phyloP scores from a whole-genome alignment of 2,113 vertebrate genomes.

The Callithrix jacchus region DNA sequence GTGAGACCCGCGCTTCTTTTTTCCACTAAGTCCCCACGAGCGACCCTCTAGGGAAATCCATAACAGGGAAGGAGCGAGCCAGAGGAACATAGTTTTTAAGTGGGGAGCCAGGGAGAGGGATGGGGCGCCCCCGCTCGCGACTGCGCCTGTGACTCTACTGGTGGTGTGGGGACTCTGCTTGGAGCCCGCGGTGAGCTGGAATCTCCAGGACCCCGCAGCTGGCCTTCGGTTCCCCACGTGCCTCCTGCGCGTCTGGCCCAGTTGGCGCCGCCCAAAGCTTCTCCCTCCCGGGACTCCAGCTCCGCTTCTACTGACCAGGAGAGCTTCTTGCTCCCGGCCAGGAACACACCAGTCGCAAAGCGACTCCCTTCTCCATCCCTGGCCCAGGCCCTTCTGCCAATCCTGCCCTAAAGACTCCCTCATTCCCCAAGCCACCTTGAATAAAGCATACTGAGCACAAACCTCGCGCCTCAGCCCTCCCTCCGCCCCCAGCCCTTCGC shows the following conservation, averaged over 20 bases:
- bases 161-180: fast-evolving
- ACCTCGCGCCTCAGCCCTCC: not conserved
- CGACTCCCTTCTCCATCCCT: too few relatives aligned
- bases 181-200: fast-evolving
- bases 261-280: not conserved
- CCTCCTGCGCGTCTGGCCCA: not conserved
- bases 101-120: fast-evolving
- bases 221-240: too few relatives aligned
- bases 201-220: fast-evolving
- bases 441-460: not conserved
- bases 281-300: not conserved
- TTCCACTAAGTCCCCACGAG: not conserved
- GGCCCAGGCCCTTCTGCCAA: not conserved
- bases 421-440: not conserved
- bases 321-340: not conserved
- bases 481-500: not conserved
- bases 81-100: not conserved
- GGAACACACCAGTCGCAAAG: not conserved
- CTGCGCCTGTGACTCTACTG: not conserved
- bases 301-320: too few relatives aligned
- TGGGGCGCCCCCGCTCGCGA: fast-evolving
- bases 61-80: not conserved
- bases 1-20: not conserved
- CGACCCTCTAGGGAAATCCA: not conserved
- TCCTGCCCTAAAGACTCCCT: too few relatives aligned